phyloP scores from a whole-genome alignment of 2,797 vertebrate genomes.

The Cercopithecus mitis region DNA sequence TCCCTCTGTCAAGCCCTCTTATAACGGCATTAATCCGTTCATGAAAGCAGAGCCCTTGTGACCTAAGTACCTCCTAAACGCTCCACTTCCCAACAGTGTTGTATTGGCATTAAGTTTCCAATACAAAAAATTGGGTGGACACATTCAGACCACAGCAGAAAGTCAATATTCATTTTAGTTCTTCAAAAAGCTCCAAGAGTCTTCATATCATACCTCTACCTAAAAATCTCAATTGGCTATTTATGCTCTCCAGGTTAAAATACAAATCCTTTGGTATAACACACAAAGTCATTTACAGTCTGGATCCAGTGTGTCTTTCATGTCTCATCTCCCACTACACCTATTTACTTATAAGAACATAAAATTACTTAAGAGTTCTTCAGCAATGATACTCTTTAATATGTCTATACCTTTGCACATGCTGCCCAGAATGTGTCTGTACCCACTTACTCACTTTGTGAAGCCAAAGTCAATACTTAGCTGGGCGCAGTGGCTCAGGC shows the following conservation, averaged over 20 bases:
- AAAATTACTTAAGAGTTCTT: neutral
- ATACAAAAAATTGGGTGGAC: neutral
- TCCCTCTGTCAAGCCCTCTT: neutral
- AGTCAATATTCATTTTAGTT: neutral
- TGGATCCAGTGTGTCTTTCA: neutral
- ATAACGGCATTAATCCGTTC: neutral
- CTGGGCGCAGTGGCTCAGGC: too few species aligned
- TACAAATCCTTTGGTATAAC: neutral
- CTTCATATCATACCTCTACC: neutral
- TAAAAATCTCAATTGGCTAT: constrained; percentile 1
- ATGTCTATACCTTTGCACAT: neutral
- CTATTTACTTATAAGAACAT: neutral
- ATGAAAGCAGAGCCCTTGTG: neutral
- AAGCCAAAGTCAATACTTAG: constrained; percentile 5
- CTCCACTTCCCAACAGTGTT: neutral
- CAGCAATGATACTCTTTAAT: neutral
- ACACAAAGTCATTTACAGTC: neutral
- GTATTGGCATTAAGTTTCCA: neutral
- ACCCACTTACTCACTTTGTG: neutral
- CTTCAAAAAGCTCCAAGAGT: neutral
- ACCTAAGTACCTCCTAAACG: neutral
- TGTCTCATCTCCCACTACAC: neutral
- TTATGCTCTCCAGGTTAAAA: neutral
- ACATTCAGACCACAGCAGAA: neutral
- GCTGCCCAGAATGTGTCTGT: neutral